Evolutionary conservation across 2,888 invertebrate genomes (phyloP), one percentile per base, ranked within the genome.

Genomic region (Aphrophora alni): DNA sequence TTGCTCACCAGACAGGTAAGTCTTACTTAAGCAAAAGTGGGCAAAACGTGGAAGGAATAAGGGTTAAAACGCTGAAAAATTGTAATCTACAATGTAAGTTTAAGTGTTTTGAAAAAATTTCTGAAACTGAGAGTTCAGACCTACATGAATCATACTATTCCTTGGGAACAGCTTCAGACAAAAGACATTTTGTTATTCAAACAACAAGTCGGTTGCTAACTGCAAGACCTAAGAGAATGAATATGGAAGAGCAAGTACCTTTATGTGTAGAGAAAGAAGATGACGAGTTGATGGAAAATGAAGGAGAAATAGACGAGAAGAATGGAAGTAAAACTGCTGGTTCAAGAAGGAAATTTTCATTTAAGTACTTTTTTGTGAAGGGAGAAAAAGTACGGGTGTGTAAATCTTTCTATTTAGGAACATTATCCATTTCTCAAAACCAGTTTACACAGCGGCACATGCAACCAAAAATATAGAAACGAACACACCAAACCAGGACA

Each of bases 251-350:
- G 38, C 38, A 21, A 74, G 33, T 27, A 38, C 75, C 77, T 74
- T 82, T 78, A 75, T 75, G 81, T 38, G 80, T 79, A 69, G 81
- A 81, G n/a, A 77, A 77, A 76, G 82, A 82, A 81, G 81, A 82
- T 51, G 59, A 51, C 17, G 51, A 75, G 75, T 75, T 75, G 75
- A 51, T 75, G 59, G 77, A 77, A 77, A 77, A 69, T 69, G 71
- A 71, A 71, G 71, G 71, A 71, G 71, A 71, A 71, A 71, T 24
- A 21, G 71, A 71, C 71, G 71, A 71, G 71, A 71, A 26, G 70
- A 44, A 76, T 24, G 70, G 21, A n/a, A 24, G 14, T 26, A 25
- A 73, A 17, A 14, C n/a, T 25, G 38, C 25, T 38, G 51, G 14
- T 17, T 75, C 75, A 51, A 75, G 75, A 75, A 77, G 59, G 27